Evolutionary conservation across 2,888 invertebrate species (phyloP), one percentile per base, ranked within the genome.

Genomic region (Tetranychus truncatus): DNA sequence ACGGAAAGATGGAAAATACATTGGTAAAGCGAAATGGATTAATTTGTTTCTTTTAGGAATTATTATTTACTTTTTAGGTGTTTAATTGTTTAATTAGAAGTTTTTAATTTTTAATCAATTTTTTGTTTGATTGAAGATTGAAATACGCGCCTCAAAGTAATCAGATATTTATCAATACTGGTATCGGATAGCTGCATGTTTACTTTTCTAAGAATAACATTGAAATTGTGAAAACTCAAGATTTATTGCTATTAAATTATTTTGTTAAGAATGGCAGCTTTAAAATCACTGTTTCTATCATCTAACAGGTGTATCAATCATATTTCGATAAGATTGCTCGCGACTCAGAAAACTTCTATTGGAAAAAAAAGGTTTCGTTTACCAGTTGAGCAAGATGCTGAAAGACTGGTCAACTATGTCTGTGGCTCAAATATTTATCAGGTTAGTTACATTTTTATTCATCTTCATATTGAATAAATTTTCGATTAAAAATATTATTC

Each of bases 371-470:
- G 77, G 24, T 77, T 77, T 18, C 76, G 76, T 24, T 20, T 92
- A 77, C 90, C 91, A 0, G 93, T 94, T 1, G 95, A 94, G 84
- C 90, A 87, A 0, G 93, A 95, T 83, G 86, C 89, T 0, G 83
- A 88, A 44, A 90, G 88, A 81, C 84, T 96, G 45, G 86, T 89
- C 0, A 88, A 84, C 75, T 89, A 87, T 81, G 89, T 90, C 9
- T 95, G 95, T 80, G 95, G 95, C 2, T 89, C 89, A 76, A 94
- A 95, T 82, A 88, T 92, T 75, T 85, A 87, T 77, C 87, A 88
- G 81, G 74, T 74, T 15, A 67, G 66, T 1, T 18, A 15, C 8
- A 20, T 6, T 45, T 20, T 21, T 15, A 34, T 45, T 20, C 3
- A 24, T 44, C 18, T 66, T 34, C 21, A 20, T 15, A 5, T 69